A percentile compares a stretch with the other conserved stretches of the same genome.
These are phyloP conservation scores for Myotis daubentonii DNA, from an alignment of 2,797 vertebrate genomes.

Conservation along the genomic window DNA sequence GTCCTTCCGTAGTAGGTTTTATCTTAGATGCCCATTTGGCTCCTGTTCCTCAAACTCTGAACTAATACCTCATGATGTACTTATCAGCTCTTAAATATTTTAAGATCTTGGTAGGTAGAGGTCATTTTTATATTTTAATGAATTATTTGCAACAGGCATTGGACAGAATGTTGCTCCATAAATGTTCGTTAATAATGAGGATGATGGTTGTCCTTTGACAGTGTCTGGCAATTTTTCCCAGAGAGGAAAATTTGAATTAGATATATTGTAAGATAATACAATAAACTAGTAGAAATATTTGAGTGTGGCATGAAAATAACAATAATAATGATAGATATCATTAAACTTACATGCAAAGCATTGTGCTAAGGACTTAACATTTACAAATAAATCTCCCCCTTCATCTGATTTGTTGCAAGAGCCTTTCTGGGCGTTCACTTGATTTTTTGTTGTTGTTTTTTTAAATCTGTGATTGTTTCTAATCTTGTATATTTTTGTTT, in stretches of 20 bases:
- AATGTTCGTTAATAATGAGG: not conserved
- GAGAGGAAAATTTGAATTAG: not conserved
- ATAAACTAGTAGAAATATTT: not conserved
- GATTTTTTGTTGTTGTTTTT: not conserved
- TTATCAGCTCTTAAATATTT: not conserved
- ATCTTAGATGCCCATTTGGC: not conserved
- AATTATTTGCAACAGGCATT: not conserved
- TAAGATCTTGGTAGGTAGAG: not conserved
- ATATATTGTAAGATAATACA: not conserved
- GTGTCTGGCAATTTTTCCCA: not conserved
- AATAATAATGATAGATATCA: not conserved
- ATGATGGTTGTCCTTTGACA: not conserved
- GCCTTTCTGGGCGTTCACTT: not conserved
- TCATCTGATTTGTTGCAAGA: not conserved
- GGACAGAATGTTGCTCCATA: not conserved
- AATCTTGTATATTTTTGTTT: not conserved
- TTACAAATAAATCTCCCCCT: not conserved
- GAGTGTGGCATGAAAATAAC: not conserved
- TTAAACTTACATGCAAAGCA: not conserved
- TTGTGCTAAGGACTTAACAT: not conserved
- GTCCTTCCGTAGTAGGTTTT: not conserved
- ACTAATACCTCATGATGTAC: not conserved
- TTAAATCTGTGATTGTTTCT: not conserved
- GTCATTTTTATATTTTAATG: not conserved
- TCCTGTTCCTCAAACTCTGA: not conserved